Base-by-base conservation (phyloP, 2,113 vertebrate genomes). In the Hoplias malabaricus region DNA sequence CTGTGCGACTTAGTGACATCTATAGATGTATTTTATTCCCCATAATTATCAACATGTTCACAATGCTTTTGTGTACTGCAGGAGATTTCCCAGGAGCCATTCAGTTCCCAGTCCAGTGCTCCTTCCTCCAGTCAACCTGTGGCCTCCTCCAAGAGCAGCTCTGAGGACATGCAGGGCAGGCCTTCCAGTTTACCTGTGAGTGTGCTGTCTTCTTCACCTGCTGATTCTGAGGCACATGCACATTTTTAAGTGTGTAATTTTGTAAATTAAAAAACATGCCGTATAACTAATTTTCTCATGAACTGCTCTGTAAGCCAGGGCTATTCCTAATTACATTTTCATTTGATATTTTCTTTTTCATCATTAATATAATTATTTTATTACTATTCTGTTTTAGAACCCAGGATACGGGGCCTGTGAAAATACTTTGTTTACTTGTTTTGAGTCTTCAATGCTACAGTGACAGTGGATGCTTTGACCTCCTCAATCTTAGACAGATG, bases 121-220 rank as follows among this genome's bases (percentile, higher is more conserved):
- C 94, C 95, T 87, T 93, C 96, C 82, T 97, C 96, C 80, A 93
- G 93, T 84, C 95, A 96, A 80, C 94, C 96, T 73, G 91, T 95
- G 91, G 87, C 94, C 91, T 95, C 95, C 87, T 94, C 90, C 88
- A 99, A 99, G 92, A 93, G 92, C 82, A 92, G 94, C 84, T 92
- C 96, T 86, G 97, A 99, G 89, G 98, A 98, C 87, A 87, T 96
- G 91, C 98, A 98, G 92, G 96, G 96, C 90, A 94, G 97, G 86
- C 98, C 97, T 72, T 98, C 97, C 61, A 99, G 98, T 92, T 95
- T 99, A 88, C 97, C 98, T 90, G 98, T 99, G 88, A 96, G 97
- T 96, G 80, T 56, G 67, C 61, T 69, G 70, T 86, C 27, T 81
- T 40, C 63, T 61, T 23, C 19, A 6, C 6, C 10, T n/a, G 2